A percentile compares a stretch with the other conserved stretches of the same genome.
These are phyloP conservation scores for Escarpia spicata DNA, from an alignment of 2,888 invertebrate species.

Conservation along the genomic window DNA sequence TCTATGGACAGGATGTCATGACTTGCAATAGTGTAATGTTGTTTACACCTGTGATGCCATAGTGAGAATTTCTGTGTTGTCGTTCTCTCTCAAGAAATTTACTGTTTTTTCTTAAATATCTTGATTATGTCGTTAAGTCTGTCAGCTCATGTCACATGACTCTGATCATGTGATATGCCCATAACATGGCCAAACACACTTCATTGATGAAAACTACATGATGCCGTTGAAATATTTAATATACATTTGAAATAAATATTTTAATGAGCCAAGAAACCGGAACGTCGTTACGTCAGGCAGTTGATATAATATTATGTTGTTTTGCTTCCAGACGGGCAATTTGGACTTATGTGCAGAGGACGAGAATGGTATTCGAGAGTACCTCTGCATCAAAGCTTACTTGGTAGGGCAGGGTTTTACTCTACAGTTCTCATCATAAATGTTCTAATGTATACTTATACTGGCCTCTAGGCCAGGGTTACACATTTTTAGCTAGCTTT, in stretches of 20 bases:
- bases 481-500: background rate
- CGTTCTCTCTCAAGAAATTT: too few relatives aligned
- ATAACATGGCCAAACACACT: too few relatives aligned
- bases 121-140: too few relatives aligned
- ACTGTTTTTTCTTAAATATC: too few relatives aligned
- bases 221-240: too few relatives aligned
- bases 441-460: background rate
- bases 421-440: background rate
- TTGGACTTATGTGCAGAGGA: conserved; percentile 67
- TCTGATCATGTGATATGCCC: too few relatives aligned
- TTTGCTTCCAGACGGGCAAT: conserved; percentile 61
- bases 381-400: conserved; percentile 87
- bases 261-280: too few relatives aligned
- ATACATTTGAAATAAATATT: too few relatives aligned
- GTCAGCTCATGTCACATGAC: too few relatives aligned
- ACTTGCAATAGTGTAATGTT: background rate
- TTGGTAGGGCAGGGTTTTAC: conserved; percentile 66
- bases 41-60: background rate
- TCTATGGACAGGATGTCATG: background rate
- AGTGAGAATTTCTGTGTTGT: too few relatives aligned
- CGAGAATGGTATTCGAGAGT: conserved; percentile 78
- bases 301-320: background rate
- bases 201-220: too few relatives aligned
- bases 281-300: too few relatives aligned
- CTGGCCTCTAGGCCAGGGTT: background rate